Base-by-base conservation (phyloP, 2,888 invertebrate genomes). In the Timandra comae region DNA sequence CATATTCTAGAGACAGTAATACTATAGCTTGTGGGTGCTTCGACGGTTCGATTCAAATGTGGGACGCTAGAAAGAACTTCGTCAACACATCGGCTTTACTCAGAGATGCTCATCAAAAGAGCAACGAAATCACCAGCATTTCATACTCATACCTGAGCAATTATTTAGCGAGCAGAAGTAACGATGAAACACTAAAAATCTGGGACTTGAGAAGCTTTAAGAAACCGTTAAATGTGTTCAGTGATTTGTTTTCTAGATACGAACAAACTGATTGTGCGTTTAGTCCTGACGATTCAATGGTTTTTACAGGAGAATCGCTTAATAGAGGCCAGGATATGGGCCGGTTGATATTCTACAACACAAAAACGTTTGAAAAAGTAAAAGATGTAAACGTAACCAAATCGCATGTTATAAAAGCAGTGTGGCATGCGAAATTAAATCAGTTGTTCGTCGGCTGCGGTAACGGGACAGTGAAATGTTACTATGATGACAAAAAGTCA, bases 361-460 rank as follows among this genome's bases (percentile, higher is more conserved):
- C 93, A 0, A 90, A 91, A 34, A 94, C 91, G 0, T 94, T 95
- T 50, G 88, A 94, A 11, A 63, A 90, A 16, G 88, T 94, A 0
- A 90, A 91, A 23, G 89, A 91, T 42, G 90, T 98, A 33, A 88
- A 91, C 5, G 93, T 97, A 0, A 89, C 92, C 0, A 89, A 92
- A 55, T 92, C 95, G 0, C 95, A 95, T 46, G 91, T 96, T 0
- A 94, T 99, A 1, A 94, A 97, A 63, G 90, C 93, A 0, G 71
- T 94, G 0, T 99, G 99, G 99, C 99, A 99, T 78, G 95, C 99
- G 0, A 96, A 97, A 67, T 77, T 99, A n/a, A 99, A 99, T 66
- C 99, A 99, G 69, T 91, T 99, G 24, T 94, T 98, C 43, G 91
- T 96, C 0, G 95, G 97, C 0, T 94, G 95, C 50, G 96, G 96